Base-by-base conservation (phyloP, 2,113 vertebrate genomes). In the Dipodomys merriami region DNA sequence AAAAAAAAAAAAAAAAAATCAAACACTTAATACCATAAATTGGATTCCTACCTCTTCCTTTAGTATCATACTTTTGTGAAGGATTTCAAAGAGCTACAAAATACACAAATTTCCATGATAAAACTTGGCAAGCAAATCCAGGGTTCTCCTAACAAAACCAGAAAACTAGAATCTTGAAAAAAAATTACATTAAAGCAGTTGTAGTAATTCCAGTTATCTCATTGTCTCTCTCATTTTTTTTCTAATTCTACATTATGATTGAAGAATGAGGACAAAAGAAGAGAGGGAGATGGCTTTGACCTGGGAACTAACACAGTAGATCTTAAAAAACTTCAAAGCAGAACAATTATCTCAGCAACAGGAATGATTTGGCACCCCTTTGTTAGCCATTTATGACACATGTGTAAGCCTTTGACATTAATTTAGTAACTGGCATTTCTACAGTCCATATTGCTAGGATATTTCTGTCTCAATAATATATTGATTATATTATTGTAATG, bases 381-480 rank as follows among this genome's bases (percentile, higher is more conserved):
- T 95, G 90, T 94, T 94, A 96, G 94, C 87, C 91, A 46, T 90
- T 95, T 93, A 88, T 95, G 96, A 96, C 91, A 95, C 73, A 73
- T 89, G 62, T 93, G 91, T 93, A 94, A 96, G 95, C 82, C 94
- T 94, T 49, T 85, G 93, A 96, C 95, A 92, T 77, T 93, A 96
- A 95, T 95, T 96, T 91, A 96, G 90, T 95, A 94, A 93, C 87
- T 90, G 83, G 87, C 85, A 87, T 93, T 96, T 88, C 93, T 80
- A 91, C 81, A 89, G 83, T 71, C 93, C 79, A 64, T 91, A 78
- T 88, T 94, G 39, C 87, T 79, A 81, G 76, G 87, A 94, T 94
- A 95, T 95, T 96, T 97, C 93, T 96, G 78, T 91, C 96, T 95
- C 76, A n/a, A 53, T 95, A 96, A 96, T 96, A 91, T 94, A 96